A percentile compares a stretch with the other conserved stretches of the same genome.
Evolutionary conservation across 2,888 invertebrate genomes (phyloP).

Genomic region (Drosophila ezoana): DNA sequence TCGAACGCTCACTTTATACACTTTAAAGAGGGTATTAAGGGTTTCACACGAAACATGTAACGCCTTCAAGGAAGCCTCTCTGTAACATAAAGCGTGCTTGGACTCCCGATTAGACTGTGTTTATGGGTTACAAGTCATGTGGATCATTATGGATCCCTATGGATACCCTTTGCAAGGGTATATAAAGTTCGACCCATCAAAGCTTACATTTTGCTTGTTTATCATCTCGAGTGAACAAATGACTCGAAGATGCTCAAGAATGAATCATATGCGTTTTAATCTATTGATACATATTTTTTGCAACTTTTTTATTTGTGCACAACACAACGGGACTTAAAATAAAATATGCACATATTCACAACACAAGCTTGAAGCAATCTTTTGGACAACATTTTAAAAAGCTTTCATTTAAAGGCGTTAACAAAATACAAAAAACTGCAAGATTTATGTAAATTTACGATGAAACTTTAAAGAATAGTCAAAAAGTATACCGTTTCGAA

Average conservation of each 20-base stretch:
- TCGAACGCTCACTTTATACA: neutral
- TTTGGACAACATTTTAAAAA: slow-evolving; percentile 4
- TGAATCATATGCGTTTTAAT: slow-evolving; percentile 1
- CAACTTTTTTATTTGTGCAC: too few relatives aligned
- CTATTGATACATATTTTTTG: neutral
- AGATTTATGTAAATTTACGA: slow-evolving; percentile 49
- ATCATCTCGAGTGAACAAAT: slow-evolving; percentile 4
- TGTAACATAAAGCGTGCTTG: too few relatives aligned
- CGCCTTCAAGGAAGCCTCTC: neutral
- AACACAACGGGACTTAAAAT: neutral
- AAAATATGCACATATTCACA: slow-evolving; percentile 4
- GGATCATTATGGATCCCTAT: too few relatives aligned
- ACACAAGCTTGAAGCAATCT: too few relatives aligned
- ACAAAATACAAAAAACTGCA: slow-evolving; percentile 29
- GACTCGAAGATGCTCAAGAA: neutral
- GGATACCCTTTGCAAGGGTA: neutral
- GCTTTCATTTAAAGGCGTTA: slow-evolving; percentile 43
- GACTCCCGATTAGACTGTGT: too few relatives aligned
- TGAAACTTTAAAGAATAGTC: neutral
- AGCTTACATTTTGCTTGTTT: slow-evolving; percentile 1
- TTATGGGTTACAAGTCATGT: too few relatives aligned
- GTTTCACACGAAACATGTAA: neutral
- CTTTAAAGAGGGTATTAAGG: neutral
- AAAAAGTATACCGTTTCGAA: slow-evolving; percentile 8
- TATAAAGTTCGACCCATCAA: neutral